Base-by-base conservation (phyloP, 2,113 vertebrate species). In the Fregetta grallaria region DNA sequence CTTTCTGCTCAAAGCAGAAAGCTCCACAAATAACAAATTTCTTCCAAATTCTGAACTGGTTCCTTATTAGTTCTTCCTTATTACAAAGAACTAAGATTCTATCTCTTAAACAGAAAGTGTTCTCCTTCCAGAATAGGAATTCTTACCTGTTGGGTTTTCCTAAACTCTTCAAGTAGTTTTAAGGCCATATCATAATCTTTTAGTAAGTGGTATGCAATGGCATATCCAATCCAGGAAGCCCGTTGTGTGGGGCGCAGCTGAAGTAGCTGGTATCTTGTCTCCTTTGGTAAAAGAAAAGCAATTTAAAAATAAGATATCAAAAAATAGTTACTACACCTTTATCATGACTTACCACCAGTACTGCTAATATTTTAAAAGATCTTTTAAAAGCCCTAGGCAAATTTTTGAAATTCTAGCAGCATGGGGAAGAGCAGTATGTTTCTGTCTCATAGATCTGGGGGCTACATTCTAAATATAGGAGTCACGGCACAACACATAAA, bases 141-240 rank as follows among this genome's bases (percentile, higher is more conserved):
- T 93, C 95, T 97, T 98, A 98, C 98, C 97, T 98, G 98, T 56
- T 98, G 98, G 15, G 98, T 98, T 93, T 98, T 98, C 94, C 98
- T 98, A 95, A 98, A 98, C 88, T 98, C 98, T 97, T 98, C 98
- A 80, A 98, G 91, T 30, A 98, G 82, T 91, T 98, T 98, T 95
- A 98, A 96, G 81, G 98, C 98, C 98, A 98, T 98, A 82, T 98
- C 98, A 80, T 98, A 98, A 96, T 98, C 98, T 97, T 98, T 98
- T 29, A 98, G 71, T 80, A 98, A 97, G 94, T 98, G 98, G 79
- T 98, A 98, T 8, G 98, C 98, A 88, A 98, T 97, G 52, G 98
- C 98, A 98, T 98, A 98, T 40, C 98, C 98, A 82, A 98, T 98
- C 98, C 98, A 98, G 47, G 98, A 98, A 92, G 98, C 98, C 3